Evolutionary conservation across 2,888 invertebrate genomes (phyloP), one percentile per base, ranked within the genome.

Genomic region (Serripes groenlandicus): DNA sequence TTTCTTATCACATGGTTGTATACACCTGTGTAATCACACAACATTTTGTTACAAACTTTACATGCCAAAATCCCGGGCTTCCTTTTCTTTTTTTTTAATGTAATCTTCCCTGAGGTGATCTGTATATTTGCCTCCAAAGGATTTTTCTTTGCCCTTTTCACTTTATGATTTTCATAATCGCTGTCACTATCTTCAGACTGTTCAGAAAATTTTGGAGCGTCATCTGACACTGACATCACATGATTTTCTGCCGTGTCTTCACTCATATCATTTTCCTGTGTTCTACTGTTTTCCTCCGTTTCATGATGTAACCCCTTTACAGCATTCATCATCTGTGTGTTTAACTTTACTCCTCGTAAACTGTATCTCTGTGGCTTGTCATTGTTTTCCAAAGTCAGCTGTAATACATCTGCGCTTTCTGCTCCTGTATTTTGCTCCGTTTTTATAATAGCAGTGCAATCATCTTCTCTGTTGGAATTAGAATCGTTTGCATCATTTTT

Each of bases 301-400:
- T 49, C 62, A 37, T 76, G 30, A 90, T 91, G 71, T 89, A 90
- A 75, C 87, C 87, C 86, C 62, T 85, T 88, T 30, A 86, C 90
- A 49, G 88, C 86, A 54, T 82, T 79, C 87, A 90, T 89, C 28
- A 90, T 82, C 18, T 75, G 76, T 58, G 83, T 78, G 26, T 88
- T 86, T 9, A 91, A 72, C 70, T 89, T 90, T 0, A 79, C 89
- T 5, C 90, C 90, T 58, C 91, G 77, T 49, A 91, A 78, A 42
- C 84, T 75, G 58, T 91, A 91, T 52, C 85, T 69, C 21, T 49
- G 49, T 3, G 2, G 49, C 21, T 1, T 49, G 7, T 49, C 49
- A 49, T 49, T 21, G 2, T 2, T 21, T 5, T 21, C 15, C 15
- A 21, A 15, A 49, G 15, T 49, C 49, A 49, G 21, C 18, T 49